Evolutionary conservation across 1,140 invertebrate genomes (phyloP).

Genomic region (Prorops nasuta): DNA sequence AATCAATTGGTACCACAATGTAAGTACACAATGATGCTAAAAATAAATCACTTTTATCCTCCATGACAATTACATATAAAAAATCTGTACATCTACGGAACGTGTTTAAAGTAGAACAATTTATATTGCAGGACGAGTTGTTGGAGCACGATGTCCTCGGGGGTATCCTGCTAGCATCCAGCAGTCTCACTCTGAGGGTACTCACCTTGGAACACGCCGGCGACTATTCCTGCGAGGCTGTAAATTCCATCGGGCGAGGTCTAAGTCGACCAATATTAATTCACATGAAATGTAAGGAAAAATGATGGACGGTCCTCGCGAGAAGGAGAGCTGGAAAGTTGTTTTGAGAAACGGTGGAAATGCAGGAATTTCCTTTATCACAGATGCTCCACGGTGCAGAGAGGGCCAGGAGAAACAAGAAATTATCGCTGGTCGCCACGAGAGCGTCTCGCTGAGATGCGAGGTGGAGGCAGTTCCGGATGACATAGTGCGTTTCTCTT

Average conservation of each 20-base stretch:
- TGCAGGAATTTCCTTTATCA: not conserved
- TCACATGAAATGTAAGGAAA: slow-evolving; percentile 69
- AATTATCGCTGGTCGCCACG: slow-evolving; percentile 62
- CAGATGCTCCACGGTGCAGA: slow-evolving; percentile 65
- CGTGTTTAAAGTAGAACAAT: not conserved
- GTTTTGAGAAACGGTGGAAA: not conserved
- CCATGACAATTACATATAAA: not conserved
- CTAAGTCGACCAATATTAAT: slow-evolving; percentile 63
- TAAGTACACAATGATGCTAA: slow-evolving; percentile 52
- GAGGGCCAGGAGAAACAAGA: slow-evolving; percentile 60
- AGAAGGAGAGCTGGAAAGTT: not conserved
- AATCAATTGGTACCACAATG: slow-evolving; percentile 61
- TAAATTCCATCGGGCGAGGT: slow-evolving; percentile 68
- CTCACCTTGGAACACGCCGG: slow-evolving; percentile 57
- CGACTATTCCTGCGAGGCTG: slow-evolving; percentile 67
- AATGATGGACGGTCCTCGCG: too few relatives aligned
- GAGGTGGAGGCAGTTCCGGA: slow-evolving; percentile 80
- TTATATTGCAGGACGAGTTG: slow-evolving; percentile 21
- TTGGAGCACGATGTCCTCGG: slow-evolving; percentile 33
- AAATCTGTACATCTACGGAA: slow-evolving; percentile 1
- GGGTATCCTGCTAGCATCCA: slow-evolving; percentile 32
- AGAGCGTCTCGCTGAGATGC: slow-evolving; percentile 67
- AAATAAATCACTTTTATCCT: not conserved
- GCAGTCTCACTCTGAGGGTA: slow-evolving; percentile 53
- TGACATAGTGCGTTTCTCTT: slow-evolving; percentile 67